phyloP scores from a whole-genome alignment of 2,113 vertebrate genomes.

The Cyphomyrus plagiostoma region DNA sequence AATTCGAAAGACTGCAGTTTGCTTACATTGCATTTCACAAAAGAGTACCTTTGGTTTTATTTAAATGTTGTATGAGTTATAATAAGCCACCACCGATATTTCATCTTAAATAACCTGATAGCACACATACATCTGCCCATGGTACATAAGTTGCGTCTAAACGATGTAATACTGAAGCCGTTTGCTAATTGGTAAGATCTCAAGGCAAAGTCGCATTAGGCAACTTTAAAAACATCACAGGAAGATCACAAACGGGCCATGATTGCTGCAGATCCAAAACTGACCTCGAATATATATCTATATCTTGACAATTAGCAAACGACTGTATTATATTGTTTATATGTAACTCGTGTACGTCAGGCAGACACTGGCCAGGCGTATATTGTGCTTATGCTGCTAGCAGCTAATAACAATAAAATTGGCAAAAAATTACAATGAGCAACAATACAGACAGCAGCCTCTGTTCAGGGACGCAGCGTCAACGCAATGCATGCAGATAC shows the following conservation, averaged over 20 bases:
- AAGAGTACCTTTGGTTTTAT: not conserved
- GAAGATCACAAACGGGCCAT: not conserved
- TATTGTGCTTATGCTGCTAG: not conserved
- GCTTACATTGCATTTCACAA: not conserved
- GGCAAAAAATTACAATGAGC: not conserved
- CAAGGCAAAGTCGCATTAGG: not conserved
- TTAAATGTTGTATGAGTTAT: not conserved
- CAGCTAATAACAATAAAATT: not conserved
- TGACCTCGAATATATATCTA: not conserved
- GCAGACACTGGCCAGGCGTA: not conserved
- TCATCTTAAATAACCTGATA: not conserved
- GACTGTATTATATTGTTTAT: not conserved
- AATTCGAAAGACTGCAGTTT: not conserved
- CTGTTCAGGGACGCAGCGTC: not conserved
- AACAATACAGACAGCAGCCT: not conserved
- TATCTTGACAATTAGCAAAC: too few species aligned
- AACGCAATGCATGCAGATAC: not conserved
- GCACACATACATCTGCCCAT: not conserved
- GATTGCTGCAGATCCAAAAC: not conserved
- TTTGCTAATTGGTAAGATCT: not conserved
- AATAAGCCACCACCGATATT: not conserved
- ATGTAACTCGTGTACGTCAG: not conserved
- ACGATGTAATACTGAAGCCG: not conserved
- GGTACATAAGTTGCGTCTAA: not conserved
- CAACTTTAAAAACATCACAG: not conserved